Conservation (phyloP, 2,888 invertebrate species). For the Cerceris ruficornis region DNA sequence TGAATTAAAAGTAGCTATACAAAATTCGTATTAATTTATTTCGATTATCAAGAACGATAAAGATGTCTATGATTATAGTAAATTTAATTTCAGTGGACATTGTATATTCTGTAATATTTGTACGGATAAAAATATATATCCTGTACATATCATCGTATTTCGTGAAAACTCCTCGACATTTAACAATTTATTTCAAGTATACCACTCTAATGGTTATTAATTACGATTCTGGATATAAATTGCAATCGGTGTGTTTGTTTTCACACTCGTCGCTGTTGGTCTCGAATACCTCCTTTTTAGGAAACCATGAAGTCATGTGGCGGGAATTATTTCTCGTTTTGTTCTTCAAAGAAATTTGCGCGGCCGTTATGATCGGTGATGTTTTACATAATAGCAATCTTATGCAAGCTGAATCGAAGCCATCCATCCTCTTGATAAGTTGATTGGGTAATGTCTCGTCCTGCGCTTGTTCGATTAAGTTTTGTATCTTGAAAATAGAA, state of each 20-base stretch:
- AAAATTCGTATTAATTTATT: too few species aligned
- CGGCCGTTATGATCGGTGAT: constrained; percentile 89
- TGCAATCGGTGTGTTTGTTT: constrained; percentile 76
- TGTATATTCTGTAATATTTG: constrained; percentile 45
- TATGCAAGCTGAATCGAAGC: constrained; percentile 87
- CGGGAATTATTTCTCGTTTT: constrained; percentile 68
- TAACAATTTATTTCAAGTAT: not conserved
- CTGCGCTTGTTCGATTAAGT: constrained; percentile 84
- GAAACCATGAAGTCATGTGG: constrained; percentile 77
- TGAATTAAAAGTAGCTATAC: not conserved
- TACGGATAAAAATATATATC: constrained; percentile 30
- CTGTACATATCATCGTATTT: constrained; percentile 29
- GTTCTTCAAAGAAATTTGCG: constrained; percentile 86
- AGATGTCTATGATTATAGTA: constrained; percentile 9
- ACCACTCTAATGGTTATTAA: not conserved
- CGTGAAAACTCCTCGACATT: not conserved
- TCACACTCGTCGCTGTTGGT: constrained; percentile 80
- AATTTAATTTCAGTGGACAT: constrained; percentile 48
- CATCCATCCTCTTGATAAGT: constrained; percentile 85
- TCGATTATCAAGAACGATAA: not conserved
- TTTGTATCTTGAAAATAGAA: constrained; percentile 72
- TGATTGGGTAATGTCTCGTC: constrained; percentile 85
- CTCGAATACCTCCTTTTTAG: constrained; percentile 77
- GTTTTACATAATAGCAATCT: constrained; percentile 90
- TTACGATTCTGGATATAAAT: constrained; percentile 58